Conservation (phyloP, 1,140 invertebrate species). For the Lasioglossum albipes region DNA sequence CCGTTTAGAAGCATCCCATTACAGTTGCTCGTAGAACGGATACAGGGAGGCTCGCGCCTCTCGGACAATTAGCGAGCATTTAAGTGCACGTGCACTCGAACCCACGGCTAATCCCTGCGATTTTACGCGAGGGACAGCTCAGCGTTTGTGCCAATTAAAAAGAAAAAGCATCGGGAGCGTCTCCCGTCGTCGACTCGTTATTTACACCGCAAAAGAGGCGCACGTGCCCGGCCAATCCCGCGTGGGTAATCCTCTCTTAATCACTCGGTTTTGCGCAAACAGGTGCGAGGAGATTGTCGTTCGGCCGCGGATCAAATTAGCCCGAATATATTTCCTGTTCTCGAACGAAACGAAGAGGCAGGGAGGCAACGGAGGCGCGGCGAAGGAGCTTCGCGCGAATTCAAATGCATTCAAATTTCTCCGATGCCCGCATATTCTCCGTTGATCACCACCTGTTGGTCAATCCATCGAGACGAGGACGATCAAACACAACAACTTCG, state of each 20-base stretch:
- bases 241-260: conserved; percentile 37
- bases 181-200: conserved; percentile 54
- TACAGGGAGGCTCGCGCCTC: conserved; percentile 13
- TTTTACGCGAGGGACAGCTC: conserved; percentile 62
- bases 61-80: conserved; percentile 75
- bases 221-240: conserved; percentile 66
- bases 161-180: conserved; percentile 64
- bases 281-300: conserved; percentile 50
- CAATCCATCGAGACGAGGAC: too few species aligned
- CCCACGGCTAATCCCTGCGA: conserved; percentile 72
- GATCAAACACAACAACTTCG: too few species aligned
- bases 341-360: too few species aligned
- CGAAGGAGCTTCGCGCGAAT: too few species aligned
- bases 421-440: too few species aligned
- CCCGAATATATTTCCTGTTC: too few species aligned
- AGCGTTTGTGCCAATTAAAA: conserved; percentile 71
- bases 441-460: too few species aligned
- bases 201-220: conserved; percentile 59
- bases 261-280: conserved; percentile 45
- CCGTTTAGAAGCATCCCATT: conserved; percentile 3
- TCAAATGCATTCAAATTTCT: too few species aligned
- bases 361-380: too few species aligned
- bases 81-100: conserved; percentile 75
- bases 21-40: neutral
- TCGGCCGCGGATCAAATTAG: too few species aligned